Base-by-base conservation (phyloP, 30 jellyfish, hydroid and myxozoan species). In the Aurelia aurita region DNA sequence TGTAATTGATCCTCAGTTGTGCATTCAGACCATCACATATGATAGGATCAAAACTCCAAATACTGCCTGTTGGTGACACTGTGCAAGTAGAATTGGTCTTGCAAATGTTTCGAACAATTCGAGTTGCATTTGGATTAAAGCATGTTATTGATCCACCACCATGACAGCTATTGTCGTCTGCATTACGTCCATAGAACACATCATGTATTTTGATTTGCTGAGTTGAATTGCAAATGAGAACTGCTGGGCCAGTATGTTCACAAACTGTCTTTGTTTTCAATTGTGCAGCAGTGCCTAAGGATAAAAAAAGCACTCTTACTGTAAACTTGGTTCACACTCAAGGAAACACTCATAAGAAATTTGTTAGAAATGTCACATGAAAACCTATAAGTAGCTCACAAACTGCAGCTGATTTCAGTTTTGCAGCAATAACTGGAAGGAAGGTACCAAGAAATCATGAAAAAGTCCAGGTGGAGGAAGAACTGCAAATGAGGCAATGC, bases 141-240 rank as follows among this genome's bases (percentile, higher is more conserved):
- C 91, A 81, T 11, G 69, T 54, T 7, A 53, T 29, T 3, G 85
- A 28, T 9, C 78, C 66, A 32, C 10, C 45, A 16, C 15, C 31
- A 43, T 81, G 91, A 29, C 91, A 81, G 11, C 69, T 28, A 3
- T 14, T 70, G 28, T 81, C 91, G 18, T 66, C 78, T 19, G 47
- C 23, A 58, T 81, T 72, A 26, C 91, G 80, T 15, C 91, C 91
- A 54, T 81, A 81, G 54, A 81, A 81, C 39, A 70, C 91, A 54
- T 81, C 80, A 54, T 35, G 68, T n/a, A 81, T 70, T 8, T 73
- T 70, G 69, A 81, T 58, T 29, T 32, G 49, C 75, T 81, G 69
- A 22, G 35, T 66, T 51, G 66, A 26, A 23, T 2, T 29, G 60
- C 91, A 81, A 6, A 35, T 22, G 29, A 81, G 70, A 1, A 3